phyloP scores from a whole-genome alignment of 2,797 vertebrate genomes.

The Vultur gryphus region DNA sequence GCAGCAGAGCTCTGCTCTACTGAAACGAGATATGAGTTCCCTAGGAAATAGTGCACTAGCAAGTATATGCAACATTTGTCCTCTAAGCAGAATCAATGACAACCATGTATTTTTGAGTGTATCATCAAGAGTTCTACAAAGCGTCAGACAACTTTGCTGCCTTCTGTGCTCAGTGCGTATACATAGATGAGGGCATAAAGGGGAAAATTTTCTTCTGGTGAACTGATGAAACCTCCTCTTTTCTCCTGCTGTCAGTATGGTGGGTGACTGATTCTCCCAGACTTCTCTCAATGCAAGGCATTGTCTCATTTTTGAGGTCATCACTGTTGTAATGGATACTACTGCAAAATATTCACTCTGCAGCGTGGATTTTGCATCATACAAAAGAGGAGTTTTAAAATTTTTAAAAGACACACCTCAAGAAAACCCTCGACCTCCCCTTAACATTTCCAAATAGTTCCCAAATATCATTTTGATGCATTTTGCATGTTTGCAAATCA shows the following conservation, averaged over 20 bases:
- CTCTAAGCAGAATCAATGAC: background rate
- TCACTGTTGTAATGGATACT: background rate
- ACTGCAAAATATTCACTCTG: background rate
- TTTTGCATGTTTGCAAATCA: background rate
- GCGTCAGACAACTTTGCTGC: background rate
- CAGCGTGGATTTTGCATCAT: background rate
- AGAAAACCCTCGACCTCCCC: background rate
- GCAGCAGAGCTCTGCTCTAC: background rate
- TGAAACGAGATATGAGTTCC: rapidly evolving
- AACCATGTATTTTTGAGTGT: background rate
- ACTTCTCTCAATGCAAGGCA: background rate
- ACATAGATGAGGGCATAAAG: background rate
- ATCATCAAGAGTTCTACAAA: background rate
- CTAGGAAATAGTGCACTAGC: rapidly evolving
- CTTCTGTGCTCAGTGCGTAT: background rate
- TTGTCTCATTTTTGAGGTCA: background rate
- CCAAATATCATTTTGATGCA: background rate
- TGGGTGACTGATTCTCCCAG: rapidly evolving
- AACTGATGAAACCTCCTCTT: background rate
- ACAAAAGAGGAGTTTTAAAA: background rate
- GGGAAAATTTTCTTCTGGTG: background rate
- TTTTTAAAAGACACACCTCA: background rate
- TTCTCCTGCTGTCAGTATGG: background rate
- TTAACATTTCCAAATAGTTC: background rate
- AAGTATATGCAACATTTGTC: background rate